Evolutionary conservation across 1,140 invertebrate genomes (phyloP), one percentile per base, ranked within the genome.

Genomic region (Solen grandis): DNA sequence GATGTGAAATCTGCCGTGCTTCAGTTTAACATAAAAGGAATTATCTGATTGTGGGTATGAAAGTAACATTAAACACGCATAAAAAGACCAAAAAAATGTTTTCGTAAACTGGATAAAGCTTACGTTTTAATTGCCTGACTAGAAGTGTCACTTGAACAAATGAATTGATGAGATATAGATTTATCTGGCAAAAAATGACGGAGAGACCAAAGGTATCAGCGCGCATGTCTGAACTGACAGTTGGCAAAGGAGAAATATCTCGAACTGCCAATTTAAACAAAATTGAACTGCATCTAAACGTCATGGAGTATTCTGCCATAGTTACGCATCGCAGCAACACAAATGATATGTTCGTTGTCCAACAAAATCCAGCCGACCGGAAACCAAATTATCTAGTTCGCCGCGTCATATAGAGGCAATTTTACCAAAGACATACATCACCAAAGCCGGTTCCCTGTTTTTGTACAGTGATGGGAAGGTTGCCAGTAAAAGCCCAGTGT

Each of bases 351-450:
- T 22, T 38, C 22, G 3, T n/a, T 27, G 31, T 66, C 16, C 13
- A 19, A 19, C 14, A 19, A 1, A 46, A 2, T 13, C 62, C 22
- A 13, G 5, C 38, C 4, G 36, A 1, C 1, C 25, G 25, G 5
- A 22, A 8, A 4, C 3, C 25, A 22, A 66, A 22, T n/a, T 41
- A 16, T 27, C 1, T 5, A 38, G 50, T 25, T 66, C 54, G 1
- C 70, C 70, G 22, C 54, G 70, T 38, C 14, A 54, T 41, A 33
- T 74, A 25, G 57, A 60, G 62, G 70, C 35, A 4, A 2, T 8
- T 8, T 29, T 74, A 10, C 70, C 70, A n/a, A 74, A 74, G 52
- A 74, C 70, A 10, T 74, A 38, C 50, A 41, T 74, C 22, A 74
- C 70, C 13, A 59, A 27, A 41, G 5, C 54, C 5, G 70, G 70